Evolutionary conservation across 2,113 vertebrate species (phyloP).

Genomic region (Corythornis madagascariensis): DNA sequence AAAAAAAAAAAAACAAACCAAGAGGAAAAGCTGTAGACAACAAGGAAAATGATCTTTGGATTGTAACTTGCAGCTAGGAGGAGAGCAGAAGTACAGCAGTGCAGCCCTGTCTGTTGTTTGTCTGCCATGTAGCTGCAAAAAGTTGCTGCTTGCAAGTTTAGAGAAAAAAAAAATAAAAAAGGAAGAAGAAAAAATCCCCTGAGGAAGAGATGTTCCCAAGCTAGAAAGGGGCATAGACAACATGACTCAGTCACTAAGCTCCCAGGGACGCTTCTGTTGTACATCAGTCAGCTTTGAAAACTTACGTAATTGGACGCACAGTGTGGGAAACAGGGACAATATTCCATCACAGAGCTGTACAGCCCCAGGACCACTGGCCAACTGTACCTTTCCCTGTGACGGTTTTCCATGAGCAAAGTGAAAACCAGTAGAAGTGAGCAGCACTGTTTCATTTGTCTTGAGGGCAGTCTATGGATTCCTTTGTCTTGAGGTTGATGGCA

Average conservation of each 20-base stretch:
- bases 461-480: neutral
- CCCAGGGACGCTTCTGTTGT: neutral
- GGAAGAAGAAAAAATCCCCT: neutral
- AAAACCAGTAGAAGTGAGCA: neutral
- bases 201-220: neutral
- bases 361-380: neutral
- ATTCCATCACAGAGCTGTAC: rapidly evolving
- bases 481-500: neutral
- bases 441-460: neutral
- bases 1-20: neutral
- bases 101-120: neutral
- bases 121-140: neutral
- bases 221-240: neutral
- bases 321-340: neutral
- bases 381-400: neutral
- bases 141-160: neutral
- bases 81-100: neutral
- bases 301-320: neutral
- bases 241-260: neutral
- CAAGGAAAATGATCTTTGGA: neutral
- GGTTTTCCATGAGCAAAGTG: neutral
- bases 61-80: neutral
- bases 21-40: neutral
- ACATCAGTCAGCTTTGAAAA: neutral
- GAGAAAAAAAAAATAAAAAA: neutral